These are phyloP conservation scores for Penelope pileata DNA, from an alignment of 2,113 vertebrate species.

Conservation along the genomic window DNA sequence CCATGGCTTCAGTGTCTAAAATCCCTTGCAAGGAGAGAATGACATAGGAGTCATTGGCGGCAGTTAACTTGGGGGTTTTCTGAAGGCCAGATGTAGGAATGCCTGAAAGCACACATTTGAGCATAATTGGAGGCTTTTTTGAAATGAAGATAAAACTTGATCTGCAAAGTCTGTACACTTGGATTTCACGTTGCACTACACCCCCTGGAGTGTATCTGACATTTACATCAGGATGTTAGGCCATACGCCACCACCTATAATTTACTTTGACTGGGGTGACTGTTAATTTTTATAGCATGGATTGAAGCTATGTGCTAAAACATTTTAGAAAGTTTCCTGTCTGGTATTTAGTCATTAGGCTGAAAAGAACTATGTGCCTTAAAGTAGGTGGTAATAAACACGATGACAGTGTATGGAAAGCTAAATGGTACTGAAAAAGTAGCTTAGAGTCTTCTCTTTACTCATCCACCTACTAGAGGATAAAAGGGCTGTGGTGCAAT, in stretches of 20 bases:
- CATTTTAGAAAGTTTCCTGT: neutral
- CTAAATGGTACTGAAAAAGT: neutral
- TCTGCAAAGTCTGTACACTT: neutral
- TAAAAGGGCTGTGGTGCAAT: too few relatives aligned
- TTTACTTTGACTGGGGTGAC: neutral
- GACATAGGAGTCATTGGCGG: neutral
- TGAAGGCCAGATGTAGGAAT: neutral
- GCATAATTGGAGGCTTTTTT: conserved; percentile 34
- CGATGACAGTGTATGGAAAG: neutral
- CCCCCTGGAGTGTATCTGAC: neutral
- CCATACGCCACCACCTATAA: neutral
- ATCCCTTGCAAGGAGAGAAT: neutral
- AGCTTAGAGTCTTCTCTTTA: neutral
- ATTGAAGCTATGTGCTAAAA: neutral
- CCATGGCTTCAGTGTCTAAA: neutral
- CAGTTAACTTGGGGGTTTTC: neutral
- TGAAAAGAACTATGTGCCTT: neutral
- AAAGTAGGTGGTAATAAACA: neutral
- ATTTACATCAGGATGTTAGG: neutral
- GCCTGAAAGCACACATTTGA: conserved; percentile 11
- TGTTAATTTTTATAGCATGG: neutral
- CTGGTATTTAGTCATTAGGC: neutral
- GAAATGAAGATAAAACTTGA: neutral
- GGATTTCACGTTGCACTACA: neutral
- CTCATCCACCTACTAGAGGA: neutral